phyloP scores from a whole-genome alignment of 2,888 invertebrate species.

The Torymus texanus region DNA sequence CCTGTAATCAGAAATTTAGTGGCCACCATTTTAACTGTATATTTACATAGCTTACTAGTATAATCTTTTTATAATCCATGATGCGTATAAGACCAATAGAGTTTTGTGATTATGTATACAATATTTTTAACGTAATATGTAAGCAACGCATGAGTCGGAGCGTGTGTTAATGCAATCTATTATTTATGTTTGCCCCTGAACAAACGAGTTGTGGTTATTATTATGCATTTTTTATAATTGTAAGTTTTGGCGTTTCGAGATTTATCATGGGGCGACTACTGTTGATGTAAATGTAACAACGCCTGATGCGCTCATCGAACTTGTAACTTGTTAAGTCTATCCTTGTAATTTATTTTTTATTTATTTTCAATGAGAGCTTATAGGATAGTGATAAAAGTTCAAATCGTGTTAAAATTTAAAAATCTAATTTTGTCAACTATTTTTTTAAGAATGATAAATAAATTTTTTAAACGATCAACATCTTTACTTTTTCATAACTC shows the following conservation, averaged over 20 bases:
- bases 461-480: conserved; percentile 29
- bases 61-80: conserved; percentile 18
- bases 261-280: conserved; percentile 21
- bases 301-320: conserved; percentile 13
- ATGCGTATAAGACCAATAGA: conserved; percentile 23
- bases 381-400: conserved; percentile 48
- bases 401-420: conserved; percentile 50
- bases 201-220: conserved; percentile 45
- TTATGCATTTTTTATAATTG: conserved; percentile 47
- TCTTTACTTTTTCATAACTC: too few relatives aligned
- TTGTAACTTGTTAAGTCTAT: conserved; percentile 43
- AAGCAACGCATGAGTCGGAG: conserved; percentile 2
- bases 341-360: conserved; percentile 59
- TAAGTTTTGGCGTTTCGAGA: conserved; percentile 40
- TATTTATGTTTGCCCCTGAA: conserved; percentile 44
- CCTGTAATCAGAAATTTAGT: neutral
- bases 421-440: conserved; percentile 55
- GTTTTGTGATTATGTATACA: conserved; percentile 40
- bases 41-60: conserved; percentile 21
- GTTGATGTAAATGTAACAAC: conserved; percentile 33
- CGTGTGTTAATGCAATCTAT: conserved; percentile 19
- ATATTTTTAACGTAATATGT: conserved; percentile 20
- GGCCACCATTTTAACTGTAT: conserved; percentile 32
- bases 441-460: conserved; percentile 55
- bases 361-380: conserved; percentile 59